Percentiles rank a stretch among this genome's conserved stretches.
phyloP scores from a whole-genome alignment of 2,797 vertebrate species.

The Chiroxiphia lanceolata region DNA sequence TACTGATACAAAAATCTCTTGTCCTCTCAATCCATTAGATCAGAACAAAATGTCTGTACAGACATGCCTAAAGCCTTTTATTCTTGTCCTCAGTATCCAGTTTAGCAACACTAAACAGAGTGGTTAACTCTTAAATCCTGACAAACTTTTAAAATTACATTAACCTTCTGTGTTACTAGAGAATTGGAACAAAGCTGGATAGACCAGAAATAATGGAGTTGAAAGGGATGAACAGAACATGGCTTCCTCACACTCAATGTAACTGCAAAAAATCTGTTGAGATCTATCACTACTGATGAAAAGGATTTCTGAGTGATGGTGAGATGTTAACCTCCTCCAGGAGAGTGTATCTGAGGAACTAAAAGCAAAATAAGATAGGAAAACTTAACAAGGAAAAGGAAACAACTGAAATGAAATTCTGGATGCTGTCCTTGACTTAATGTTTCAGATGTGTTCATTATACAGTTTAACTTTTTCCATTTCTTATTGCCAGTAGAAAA shows the following conservation, averaged over 20 bases:
- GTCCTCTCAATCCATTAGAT: not conserved
- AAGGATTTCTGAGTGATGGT: not conserved
- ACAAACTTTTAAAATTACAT: conserved; percentile 3
- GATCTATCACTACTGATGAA: not conserved
- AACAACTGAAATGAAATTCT: not conserved
- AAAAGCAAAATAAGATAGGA: not conserved
- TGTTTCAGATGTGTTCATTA: not conserved
- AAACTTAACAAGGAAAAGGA: not conserved
- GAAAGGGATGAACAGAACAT: not conserved
- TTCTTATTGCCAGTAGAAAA: not conserved
- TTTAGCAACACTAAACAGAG: not conserved
- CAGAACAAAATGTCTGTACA: not conserved
- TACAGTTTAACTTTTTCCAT: not conserved
- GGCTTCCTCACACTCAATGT: not conserved
- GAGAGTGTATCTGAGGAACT: not conserved
- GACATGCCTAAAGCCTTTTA: not conserved
- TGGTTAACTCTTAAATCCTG: not conserved
- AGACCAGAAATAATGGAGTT: not conserved
- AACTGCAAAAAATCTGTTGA: not conserved
- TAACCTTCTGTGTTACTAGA: not conserved
- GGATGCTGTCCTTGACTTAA: not conserved
- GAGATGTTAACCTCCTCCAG: not conserved
- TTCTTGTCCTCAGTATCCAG: not conserved
- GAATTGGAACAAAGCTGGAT: not conserved
- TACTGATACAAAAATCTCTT: not conserved